Evolutionary conservation across 1,140 invertebrate species (phyloP).

Genomic region (Drosophila elegans): DNA sequence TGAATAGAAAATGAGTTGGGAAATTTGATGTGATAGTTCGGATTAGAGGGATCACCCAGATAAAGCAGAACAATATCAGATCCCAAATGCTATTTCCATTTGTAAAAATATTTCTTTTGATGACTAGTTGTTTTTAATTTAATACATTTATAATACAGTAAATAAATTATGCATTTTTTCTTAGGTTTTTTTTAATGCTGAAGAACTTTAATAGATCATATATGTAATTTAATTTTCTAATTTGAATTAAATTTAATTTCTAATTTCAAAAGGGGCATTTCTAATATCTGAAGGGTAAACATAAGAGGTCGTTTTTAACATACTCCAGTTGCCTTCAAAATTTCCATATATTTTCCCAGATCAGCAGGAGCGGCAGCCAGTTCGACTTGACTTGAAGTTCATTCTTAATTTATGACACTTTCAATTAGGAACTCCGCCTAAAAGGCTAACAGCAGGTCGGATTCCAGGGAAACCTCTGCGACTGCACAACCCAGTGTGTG

Average conservation of each 20-base stretch:
- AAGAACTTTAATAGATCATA: too few relatives aligned
- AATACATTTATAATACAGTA: too few relatives aligned
- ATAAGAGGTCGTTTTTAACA: background rate
- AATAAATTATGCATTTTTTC: too few relatives aligned
- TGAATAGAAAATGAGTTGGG: constrained; percentile 46
- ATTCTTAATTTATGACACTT: constrained; percentile 65
- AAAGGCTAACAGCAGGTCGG: constrained; percentile 45
- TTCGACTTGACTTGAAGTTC: constrained; percentile 51
- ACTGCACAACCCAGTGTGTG: constrained; percentile 7
- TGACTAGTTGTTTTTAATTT: background rate
- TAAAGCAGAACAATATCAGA: background rate
- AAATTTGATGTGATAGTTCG: constrained; percentile 16
- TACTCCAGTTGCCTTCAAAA: constrained; percentile 2
- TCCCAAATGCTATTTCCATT: background rate
- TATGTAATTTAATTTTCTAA: too few relatives aligned
- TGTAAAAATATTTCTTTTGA: background rate
- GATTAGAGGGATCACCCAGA: background rate
- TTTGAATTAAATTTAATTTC: too few relatives aligned
- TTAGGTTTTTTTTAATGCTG: too few relatives aligned
- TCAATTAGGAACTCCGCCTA: constrained; percentile 45
- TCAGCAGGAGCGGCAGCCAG: constrained; percentile 57
- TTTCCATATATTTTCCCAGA: constrained; percentile 24
- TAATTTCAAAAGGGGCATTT: too few relatives aligned
- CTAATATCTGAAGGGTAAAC: background rate
- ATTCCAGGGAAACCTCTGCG: constrained; percentile 48